phyloP scores from a whole-genome alignment of 1,140 invertebrate genomes.

The Parapsyche elsis region DNA sequence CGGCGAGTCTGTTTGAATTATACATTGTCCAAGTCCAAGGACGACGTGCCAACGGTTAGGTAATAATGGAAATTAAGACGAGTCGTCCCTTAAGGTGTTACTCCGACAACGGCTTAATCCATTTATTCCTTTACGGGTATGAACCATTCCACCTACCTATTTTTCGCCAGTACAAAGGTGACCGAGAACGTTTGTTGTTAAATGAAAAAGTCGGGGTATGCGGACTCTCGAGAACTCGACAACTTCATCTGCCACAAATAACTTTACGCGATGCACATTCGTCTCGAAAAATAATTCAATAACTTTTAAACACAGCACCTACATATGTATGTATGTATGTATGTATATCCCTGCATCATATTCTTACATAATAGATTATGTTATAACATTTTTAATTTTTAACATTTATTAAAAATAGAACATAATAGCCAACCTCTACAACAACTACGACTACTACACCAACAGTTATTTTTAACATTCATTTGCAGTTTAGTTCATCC shows the following conservation, averaged over 20 bases:
- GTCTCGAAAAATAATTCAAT: no score
- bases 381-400: no score
- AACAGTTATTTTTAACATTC: no score
- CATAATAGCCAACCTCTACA: no score
- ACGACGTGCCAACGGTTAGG: neutral
- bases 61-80: slow-evolving; percentile 31
- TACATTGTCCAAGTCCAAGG: slow-evolving; percentile 18
- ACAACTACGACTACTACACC: no score
- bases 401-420: no score
- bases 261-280: neutral
- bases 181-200: neutral
- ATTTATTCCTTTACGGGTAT: slow-evolving; percentile 4
- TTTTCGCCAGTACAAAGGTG: slow-evolving; percentile 16
- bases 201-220: neutral
- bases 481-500: no score
- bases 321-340: no score
- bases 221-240: neutral
- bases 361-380: no score
- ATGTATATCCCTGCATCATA: no score
- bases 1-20: neutral
- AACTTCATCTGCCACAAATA: neutral
- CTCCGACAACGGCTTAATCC: slow-evolving; percentile 28
- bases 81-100: slow-evolving; percentile 15
- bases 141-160: neutral
- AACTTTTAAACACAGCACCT: no score